A percentile compares a stretch with the other conserved stretches of the same genome.
These are phyloP conservation scores for Pterostichus madidus DNA, from an alignment of 2,888 invertebrate genomes.

Conservation along the genomic window DNA sequence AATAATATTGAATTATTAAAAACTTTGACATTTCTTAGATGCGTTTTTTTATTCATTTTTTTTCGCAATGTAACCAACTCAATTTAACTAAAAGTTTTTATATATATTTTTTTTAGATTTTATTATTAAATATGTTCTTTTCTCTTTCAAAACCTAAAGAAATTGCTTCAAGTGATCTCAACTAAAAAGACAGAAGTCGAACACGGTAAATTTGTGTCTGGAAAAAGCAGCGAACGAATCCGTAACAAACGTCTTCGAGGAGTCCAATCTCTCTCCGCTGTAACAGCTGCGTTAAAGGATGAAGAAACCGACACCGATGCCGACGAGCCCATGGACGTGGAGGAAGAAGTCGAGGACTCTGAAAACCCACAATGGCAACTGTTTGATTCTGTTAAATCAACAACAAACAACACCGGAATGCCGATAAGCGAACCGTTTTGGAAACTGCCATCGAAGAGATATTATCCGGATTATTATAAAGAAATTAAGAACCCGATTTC, in stretches of 20 bases:
- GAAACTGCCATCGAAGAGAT: slow-evolving; percentile 93
- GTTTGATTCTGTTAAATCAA: slow-evolving; percentile 88
- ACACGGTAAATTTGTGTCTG: slow-evolving; percentile 81
- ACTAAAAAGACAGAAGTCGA: slow-evolving; percentile 87
- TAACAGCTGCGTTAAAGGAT: slow-evolving; percentile 81
- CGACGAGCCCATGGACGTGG: slow-evolving; percentile 75
- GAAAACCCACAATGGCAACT: slow-evolving; percentile 95
- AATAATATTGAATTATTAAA: too few species aligned
- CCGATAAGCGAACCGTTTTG: slow-evolving; percentile 95
- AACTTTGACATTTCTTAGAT: too few species aligned
- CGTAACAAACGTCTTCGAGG: slow-evolving; percentile 81
- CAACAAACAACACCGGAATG: slow-evolving; percentile 83
- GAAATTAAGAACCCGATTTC: slow-evolving; percentile 98
- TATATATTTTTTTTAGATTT: too few species aligned
- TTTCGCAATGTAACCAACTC: too few species aligned
- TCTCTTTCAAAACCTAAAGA: neutral
- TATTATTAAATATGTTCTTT: neutral
- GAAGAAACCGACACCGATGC: slow-evolving; percentile 83
- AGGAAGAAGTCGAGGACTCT: slow-evolving; percentile 76
- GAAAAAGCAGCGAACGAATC: slow-evolving; percentile 86
- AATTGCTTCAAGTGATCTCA: slow-evolving; percentile 79
- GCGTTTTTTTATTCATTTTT: too few species aligned
- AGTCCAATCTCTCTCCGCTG: slow-evolving; percentile 80
- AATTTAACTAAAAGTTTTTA: too few species aligned
- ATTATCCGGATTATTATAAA: slow-evolving; percentile 98